Conservation (phyloP, 2,797 vertebrate species). For the Gymnothorax javanicus region DNA sequence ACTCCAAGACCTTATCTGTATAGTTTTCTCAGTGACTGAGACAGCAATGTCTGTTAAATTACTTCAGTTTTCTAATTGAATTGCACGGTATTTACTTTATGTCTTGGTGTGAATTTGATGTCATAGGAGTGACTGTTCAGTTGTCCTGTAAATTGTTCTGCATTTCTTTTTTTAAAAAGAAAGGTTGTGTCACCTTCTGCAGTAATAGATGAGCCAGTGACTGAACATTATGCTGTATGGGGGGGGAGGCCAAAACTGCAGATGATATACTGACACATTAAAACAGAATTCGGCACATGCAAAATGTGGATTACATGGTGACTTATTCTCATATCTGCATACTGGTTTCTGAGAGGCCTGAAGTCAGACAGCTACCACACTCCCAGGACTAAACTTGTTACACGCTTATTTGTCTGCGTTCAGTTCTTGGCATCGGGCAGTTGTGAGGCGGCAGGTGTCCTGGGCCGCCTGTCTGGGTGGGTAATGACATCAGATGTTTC, state of each 20-base stretch:
- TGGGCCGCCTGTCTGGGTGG: conserved; percentile 79
- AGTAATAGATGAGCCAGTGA: neutral
- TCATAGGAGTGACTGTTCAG: neutral
- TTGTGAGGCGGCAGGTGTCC: conserved; percentile 84
- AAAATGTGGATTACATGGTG: neutral
- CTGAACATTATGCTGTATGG: neutral
- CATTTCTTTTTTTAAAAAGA: neutral
- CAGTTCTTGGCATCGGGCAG: conserved; percentile 78
- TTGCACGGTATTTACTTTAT: no score
- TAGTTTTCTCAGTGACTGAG: neutral
- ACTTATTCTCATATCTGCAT: neutral
- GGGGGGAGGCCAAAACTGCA: neutral
- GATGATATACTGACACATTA: neutral
- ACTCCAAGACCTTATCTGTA: neutral
- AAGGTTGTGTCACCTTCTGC: neutral
- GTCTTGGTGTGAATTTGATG: no score
- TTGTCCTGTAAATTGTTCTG: neutral
- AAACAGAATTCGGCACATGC: neutral
- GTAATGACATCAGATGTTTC: conserved; percentile 88
- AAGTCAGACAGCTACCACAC: neutral
- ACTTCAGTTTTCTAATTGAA: no score
- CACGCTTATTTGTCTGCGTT: neutral
- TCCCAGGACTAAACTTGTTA: neutral
- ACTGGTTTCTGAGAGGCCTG: neutral
- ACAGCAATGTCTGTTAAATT: neutral